These are phyloP conservation scores for Scaptodrosophila latifasciaeformis DNA, from an alignment of 2,888 invertebrate species.

Conservation along the genomic window DNA sequence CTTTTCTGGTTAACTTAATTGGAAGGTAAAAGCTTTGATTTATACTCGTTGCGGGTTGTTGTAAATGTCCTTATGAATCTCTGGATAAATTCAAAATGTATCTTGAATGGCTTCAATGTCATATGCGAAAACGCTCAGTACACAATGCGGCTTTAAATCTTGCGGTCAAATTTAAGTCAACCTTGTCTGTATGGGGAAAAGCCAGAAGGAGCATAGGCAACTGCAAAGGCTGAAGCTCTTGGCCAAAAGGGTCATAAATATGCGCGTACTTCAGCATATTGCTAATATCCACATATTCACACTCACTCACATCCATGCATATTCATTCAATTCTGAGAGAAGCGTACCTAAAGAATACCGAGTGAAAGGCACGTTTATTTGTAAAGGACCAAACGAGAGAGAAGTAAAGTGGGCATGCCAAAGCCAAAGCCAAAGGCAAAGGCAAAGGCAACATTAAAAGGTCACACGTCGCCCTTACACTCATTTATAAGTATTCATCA, in stretches of 20 bases:
- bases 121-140: not conserved
- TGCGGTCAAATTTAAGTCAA: not conserved
- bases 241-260: conserved; percentile 45
- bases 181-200: not conserved
- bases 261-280: conserved; percentile 28
- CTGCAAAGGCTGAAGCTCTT: not conserved
- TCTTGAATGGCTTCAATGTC: conserved; percentile 34
- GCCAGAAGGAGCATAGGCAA: not conserved
- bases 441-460: conserved; percentile 41
- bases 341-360: too few relatives aligned
- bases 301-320: conserved; percentile 3
- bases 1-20: too few relatives aligned
- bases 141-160: too few relatives aligned
- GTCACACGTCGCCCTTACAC: conserved; percentile 47
- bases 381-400: not conserved
- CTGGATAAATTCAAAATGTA: not conserved
- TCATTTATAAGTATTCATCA: conserved; percentile 62
- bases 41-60: not conserved
- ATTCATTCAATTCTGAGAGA: not conserved
- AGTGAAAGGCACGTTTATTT: conserved; percentile 8
- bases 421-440: conserved; percentile 13
- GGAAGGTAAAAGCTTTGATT: not conserved
- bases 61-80: not conserved
- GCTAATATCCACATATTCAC: conserved; percentile 5
- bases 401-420: not conserved